These are phyloP conservation scores for Vanessa tameamea DNA, from an alignment of 1,140 invertebrate species.

Conservation along the genomic window DNA sequence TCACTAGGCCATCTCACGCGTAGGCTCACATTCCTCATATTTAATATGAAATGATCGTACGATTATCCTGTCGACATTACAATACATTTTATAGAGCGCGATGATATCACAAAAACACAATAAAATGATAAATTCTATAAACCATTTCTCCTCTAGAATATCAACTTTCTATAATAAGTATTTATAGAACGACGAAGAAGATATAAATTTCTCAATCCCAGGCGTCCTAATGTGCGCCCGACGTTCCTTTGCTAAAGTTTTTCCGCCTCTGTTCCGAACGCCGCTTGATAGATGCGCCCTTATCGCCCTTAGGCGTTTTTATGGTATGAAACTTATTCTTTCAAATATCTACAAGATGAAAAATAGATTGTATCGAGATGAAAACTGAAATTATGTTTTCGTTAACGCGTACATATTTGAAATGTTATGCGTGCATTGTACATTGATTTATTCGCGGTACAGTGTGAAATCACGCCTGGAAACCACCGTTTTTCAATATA, in stretches of 20 bases:
- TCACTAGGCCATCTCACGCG: no score
- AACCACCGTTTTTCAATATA: no score
- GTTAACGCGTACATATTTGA: no score
- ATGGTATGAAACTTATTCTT: background rate
- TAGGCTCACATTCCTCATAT: no score
- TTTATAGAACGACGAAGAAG: conserved; percentile 12
- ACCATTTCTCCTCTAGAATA: background rate
- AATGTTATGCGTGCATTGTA: no score
- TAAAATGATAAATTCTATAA: background rate
- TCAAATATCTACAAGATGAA: background rate
- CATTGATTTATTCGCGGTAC: no score
- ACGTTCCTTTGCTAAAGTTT: conserved; percentile 28
- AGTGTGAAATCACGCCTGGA: no score
- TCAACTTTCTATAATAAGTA: background rate
- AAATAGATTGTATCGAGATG: background rate
- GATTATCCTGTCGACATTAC: no score
- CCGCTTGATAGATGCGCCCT: conserved; percentile 9
- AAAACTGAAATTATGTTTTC: background rate
- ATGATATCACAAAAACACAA: background rate
- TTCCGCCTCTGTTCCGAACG: conserved; percentile 13
- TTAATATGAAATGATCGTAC: no score
- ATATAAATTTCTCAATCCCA: conserved; percentile 29
- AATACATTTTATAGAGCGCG: no score
- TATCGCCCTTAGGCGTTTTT: conserved; percentile 13
- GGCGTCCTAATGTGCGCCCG: conserved; percentile 24